Evolutionary conservation across 2,797 vertebrate genomes (phyloP).

Genomic region (Phalanger gymnotis): DNA sequence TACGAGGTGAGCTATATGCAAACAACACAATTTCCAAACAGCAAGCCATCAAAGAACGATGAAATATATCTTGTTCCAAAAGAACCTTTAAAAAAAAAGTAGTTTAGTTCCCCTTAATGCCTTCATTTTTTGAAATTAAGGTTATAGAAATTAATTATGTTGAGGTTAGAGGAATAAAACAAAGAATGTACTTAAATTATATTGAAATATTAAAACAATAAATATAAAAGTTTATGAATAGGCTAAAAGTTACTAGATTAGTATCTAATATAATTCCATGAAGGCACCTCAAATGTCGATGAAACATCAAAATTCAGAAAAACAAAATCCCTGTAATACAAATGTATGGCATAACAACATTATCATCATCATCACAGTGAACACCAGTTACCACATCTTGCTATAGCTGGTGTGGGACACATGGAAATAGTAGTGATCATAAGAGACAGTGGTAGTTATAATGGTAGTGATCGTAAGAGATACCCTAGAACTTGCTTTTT

Average conservation of each 20-base stretch:
- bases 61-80: slow-evolving; percentile 95
- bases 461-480: background rate
- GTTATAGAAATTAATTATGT: slow-evolving; percentile 33
- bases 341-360: background rate
- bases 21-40: slow-evolving; percentile 97
- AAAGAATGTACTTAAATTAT: background rate
- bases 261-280: slow-evolving; percentile 41
- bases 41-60: slow-evolving; percentile 94
- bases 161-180: slow-evolving; percentile 32
- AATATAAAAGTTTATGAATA: slow-evolving; percentile 42
- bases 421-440: background rate
- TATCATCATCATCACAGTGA: background rate
- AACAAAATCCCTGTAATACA: background rate
- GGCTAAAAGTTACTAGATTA: slow-evolving; percentile 36
- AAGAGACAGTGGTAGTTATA: background rate
- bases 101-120: slow-evolving; percentile 53
- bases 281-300: slow-evolving; percentile 56
- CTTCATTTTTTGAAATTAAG: slow-evolving; percentile 53
- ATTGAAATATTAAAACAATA: background rate
- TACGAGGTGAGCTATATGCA: slow-evolving; percentile 95
- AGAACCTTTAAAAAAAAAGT: slow-evolving; percentile 86
- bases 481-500: background rate
- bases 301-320: background rate
- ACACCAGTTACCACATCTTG: background rate
- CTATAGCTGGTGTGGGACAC: background rate